These are phyloP conservation scores for Acanthaster planci DNA, from an alignment of 35 echinoderm and acorn worm species.

Conservation along the genomic window DNA sequence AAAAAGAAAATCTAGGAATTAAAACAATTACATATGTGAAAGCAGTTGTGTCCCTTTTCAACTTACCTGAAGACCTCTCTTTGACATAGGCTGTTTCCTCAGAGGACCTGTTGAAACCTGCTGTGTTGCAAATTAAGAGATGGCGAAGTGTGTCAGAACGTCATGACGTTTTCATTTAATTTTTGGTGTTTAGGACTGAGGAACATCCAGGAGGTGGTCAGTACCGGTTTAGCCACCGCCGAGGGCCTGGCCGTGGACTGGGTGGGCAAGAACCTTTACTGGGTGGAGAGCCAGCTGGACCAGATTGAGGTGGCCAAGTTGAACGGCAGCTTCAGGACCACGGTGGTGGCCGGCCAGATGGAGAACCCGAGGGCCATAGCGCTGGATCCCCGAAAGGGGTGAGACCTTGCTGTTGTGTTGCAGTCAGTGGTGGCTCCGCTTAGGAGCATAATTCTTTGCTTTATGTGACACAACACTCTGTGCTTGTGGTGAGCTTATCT, in stretches of 20 bases:
- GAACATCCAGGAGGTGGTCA: conserved; percentile 61
- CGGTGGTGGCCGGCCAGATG: conserved; percentile 81
- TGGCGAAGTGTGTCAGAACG: too few relatives aligned
- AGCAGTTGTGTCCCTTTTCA: too few relatives aligned
- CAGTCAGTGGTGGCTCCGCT: too few relatives aligned
- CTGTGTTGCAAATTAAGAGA: too few relatives aligned
- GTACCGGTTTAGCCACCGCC: conserved; percentile 75
- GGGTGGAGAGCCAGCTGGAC: conserved; percentile 96
- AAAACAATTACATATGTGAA: too few relatives aligned
- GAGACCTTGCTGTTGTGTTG: not conserved
- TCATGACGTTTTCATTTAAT: too few relatives aligned
- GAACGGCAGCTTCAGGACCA: conserved; percentile 69
- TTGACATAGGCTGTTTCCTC: too few relatives aligned
- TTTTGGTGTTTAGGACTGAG: conserved; percentile 39
- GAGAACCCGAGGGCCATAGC: conserved; percentile 89
- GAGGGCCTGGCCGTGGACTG: conserved; percentile 97
- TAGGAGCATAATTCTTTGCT: not conserved
- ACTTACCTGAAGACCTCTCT: too few relatives aligned
- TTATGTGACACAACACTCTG: too few relatives aligned
- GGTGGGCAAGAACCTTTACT: conserved; percentile 92
- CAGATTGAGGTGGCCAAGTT: conserved; percentile 90
- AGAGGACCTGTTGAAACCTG: too few relatives aligned
- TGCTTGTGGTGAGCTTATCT: too few relatives aligned
- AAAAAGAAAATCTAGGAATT: too few relatives aligned
- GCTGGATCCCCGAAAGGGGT: conserved; percentile 87